These are phyloP conservation scores for Steinernema hermaphroditum DNA, from an alignment of 2,888 invertebrate genomes.

Conservation along the genomic window DNA sequence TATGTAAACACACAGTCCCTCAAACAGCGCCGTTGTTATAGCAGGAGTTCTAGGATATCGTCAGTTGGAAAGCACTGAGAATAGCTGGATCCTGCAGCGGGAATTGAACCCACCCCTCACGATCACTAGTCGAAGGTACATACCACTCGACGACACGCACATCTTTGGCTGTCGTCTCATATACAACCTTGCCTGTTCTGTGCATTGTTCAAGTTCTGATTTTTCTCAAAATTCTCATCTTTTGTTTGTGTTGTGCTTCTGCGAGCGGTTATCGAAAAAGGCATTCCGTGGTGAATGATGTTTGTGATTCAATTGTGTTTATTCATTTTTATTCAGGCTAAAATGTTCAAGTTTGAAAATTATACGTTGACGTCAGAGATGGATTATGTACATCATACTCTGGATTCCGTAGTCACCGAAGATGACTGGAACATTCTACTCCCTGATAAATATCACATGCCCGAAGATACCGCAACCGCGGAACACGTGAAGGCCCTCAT, in stretches of 20 bases:
- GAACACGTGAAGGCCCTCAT: background rate
- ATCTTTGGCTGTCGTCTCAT: background rate
- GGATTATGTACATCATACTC: background rate
- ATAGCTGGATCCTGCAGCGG: conserved; percentile 23
- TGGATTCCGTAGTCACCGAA: background rate
- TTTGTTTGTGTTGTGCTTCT: too few species aligned
- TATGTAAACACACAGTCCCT: conserved; percentile 20
- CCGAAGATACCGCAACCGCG: background rate
- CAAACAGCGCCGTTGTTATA: conserved; percentile 12
- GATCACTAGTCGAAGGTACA: background rate
- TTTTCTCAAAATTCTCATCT: too few species aligned
- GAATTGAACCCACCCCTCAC: background rate
- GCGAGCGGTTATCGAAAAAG: too few species aligned
- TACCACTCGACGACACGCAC: background rate
- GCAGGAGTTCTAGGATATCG: conserved; percentile 29
- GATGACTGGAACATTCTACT: too few species aligned
- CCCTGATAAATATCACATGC: too few species aligned
- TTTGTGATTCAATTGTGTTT: too few species aligned
- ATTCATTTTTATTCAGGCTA: too few species aligned
- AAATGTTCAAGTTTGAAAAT: too few species aligned
- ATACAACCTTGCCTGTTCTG: too few species aligned
- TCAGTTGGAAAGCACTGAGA: conserved; percentile 11
- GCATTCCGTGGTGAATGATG: too few species aligned
- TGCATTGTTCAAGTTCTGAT: too few species aligned
- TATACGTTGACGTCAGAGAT: too few species aligned